Conservation (phyloP, 2,113 vertebrate genomes). For the Chauna torquata region DNA sequence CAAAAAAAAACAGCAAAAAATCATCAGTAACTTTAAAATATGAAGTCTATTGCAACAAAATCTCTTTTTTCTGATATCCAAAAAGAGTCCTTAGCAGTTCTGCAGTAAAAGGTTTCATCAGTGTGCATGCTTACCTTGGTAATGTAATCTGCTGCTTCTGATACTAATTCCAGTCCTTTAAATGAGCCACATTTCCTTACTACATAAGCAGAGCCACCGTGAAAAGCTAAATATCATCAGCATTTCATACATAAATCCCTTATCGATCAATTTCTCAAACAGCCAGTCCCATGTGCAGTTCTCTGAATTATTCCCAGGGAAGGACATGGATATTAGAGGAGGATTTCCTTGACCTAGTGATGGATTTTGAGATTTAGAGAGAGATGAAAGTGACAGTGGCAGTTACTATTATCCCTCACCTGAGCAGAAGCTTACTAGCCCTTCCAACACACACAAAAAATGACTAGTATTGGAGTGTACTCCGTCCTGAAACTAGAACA, state of each 20-base stretch:
- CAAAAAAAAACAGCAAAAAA: background rate
- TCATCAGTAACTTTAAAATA: background rate
- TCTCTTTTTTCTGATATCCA: background rate
- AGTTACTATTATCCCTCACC: slow-evolving; percentile 70
- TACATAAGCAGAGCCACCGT: background rate
- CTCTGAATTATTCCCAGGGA: slow-evolving; percentile 52
- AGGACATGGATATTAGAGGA: slow-evolving; percentile 34
- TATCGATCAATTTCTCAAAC: background rate
- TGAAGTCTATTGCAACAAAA: background rate
- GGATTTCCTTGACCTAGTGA: slow-evolving; percentile 71
- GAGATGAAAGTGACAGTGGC: slow-evolving; percentile 73
- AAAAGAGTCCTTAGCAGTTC: background rate
- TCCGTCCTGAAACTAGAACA: background rate
- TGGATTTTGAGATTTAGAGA: slow-evolving; percentile 81
- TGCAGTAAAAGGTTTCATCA: background rate
- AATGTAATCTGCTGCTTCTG: slow-evolving; percentile 14
- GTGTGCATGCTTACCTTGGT: slow-evolving; percentile 53
- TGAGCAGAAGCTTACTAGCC: slow-evolving; percentile 62
- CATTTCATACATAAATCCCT: background rate
- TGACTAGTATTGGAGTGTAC: background rate
- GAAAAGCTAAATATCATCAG: slow-evolving; percentile 33
- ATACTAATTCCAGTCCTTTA: slow-evolving; percentile 15
- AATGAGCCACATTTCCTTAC: slow-evolving; percentile 34
- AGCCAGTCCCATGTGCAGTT: background rate
- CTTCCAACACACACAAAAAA: slow-evolving; percentile 20